Base-by-base conservation (phyloP, 2,888 invertebrate species). In the Habrosyne pyritoides region DNA sequence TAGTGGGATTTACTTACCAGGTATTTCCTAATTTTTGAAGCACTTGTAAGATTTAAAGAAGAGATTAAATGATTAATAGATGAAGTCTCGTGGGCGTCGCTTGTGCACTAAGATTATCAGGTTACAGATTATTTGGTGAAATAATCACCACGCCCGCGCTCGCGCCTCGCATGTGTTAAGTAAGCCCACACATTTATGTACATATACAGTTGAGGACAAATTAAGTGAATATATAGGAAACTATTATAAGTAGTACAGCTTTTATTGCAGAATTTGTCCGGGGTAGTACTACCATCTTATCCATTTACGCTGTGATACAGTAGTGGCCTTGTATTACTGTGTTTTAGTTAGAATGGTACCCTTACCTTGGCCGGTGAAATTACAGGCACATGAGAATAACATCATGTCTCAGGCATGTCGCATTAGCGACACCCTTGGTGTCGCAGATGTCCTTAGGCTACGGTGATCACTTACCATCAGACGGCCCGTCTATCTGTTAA, bases 91-190 rank as follows among this genome's bases (percentile, higher is more conserved):
- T 79, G 69, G 79, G 76, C 57, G 69, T 58, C 54, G 64, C 56
- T 56, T 42, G 42, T 28, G 21, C 26, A 57, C 48, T 58, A 33
- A 60, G 68, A 69, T 76, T 72, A 74, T 74, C 75, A 63, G 63
- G 72, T 72, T 75, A 74, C 67, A 66, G 73, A 74, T 79, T 75
- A 79, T 81, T 81, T 71, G 76, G 81, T 79, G 79, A 79, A 81
- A 82, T 81, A 81, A 79, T 79, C 78, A 77, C 72, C 61, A 75
- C 77, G 75, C 79, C 75, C 63, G 65, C 65, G 48, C 53, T 24
- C 10, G 26, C 36, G 53, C 49, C 55, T 33, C 50, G 59, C 62
- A 67, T 63, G 60, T 59, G 65, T 21, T 60, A 36, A 14, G 55
- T 57, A 68, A 67, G 33, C n/a, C n/a, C n/a, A n/a, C n/a, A 64